Evolutionary conservation across 2,113 vertebrate genomes (phyloP), one percentile per base, ranked within the genome.

Genomic region (Eudyptes chrysolophus): DNA sequence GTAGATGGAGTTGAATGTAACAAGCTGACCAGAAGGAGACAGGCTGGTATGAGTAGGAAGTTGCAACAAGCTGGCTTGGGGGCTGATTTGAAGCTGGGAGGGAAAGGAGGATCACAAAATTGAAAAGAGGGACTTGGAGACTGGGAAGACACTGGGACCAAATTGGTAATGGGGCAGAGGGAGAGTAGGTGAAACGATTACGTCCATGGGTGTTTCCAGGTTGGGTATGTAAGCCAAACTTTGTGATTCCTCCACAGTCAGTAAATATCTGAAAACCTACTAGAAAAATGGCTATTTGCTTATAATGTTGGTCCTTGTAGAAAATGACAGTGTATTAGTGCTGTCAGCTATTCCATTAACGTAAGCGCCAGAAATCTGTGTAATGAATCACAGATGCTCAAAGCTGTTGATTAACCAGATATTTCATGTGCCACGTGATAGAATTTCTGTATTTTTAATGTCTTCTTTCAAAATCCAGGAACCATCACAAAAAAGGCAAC

Each of bases 321-420:
- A 78, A 92, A 94, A 91, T 83, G 15, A 71, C 58, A 55, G 40
- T 52, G 16, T 62, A 70, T 80, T 95, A 78, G 34, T 85, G 61
- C 81, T 87, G 77, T 84, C 89, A 95, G 65, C 77, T 93, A 13
- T 82, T 71, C 61, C n/a, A 38, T 79, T 78, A 91, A 72, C 5
- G 1, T 54, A 69, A 90, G 52, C 64, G 57, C 85, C 55, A 95
- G 51, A 89, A 94, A 82, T 42, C 60, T 75, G 64, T 48, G 17
- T 78, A 66, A 84, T 91, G 80, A 92, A 82, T 87, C 83, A 66
- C 60, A 90, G 71, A 66, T 97, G 64, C 54, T 95, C 44, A 74
- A 84, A 92, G 72, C 68, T 94, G 72, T 78, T 90, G 89, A 94
- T 94, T 94, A 97, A 90, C 76, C 54, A 88, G 68, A 18, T 87